Evolutionary conservation across 2,113 vertebrate genomes (phyloP).

Genomic region (Morphnarchus princeps): DNA sequence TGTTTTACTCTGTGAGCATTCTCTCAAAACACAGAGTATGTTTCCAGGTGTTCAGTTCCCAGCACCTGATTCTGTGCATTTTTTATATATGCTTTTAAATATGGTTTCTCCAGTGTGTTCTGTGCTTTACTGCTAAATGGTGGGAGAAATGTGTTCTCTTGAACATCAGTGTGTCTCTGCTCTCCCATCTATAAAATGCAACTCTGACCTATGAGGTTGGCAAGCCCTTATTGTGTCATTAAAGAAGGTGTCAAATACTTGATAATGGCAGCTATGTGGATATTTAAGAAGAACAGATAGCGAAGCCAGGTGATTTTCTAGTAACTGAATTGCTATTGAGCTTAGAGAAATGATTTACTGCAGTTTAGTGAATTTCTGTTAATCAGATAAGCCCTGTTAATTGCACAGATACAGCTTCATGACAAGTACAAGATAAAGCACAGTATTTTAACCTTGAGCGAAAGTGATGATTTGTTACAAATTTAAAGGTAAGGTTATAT

Average conservation of each 20-base stretch:
- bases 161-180: not conserved
- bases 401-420: not conserved
- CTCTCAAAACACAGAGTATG: not conserved
- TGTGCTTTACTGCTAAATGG: not conserved
- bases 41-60: not conserved
- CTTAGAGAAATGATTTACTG: not conserved
- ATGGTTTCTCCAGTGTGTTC: not conserved
- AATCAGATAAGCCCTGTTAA: not conserved
- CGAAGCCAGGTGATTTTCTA: not conserved
- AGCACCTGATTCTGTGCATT: not conserved
- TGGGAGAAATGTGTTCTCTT: not conserved
- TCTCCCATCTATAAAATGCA: not conserved
- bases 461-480: not conserved
- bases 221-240: not conserved
- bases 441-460: not conserved
- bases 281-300: not conserved
- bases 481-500: not conserved
- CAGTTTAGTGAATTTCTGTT: not conserved
- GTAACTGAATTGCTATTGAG: not conserved
- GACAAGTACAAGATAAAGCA: not conserved
- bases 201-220: not conserved
- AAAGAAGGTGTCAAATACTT: not conserved
- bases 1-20: not conserved
- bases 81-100: not conserved
- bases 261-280: not conserved